phyloP scores from a whole-genome alignment of 1,140 invertebrate genomes.

The Olivierus martensii region DNA sequence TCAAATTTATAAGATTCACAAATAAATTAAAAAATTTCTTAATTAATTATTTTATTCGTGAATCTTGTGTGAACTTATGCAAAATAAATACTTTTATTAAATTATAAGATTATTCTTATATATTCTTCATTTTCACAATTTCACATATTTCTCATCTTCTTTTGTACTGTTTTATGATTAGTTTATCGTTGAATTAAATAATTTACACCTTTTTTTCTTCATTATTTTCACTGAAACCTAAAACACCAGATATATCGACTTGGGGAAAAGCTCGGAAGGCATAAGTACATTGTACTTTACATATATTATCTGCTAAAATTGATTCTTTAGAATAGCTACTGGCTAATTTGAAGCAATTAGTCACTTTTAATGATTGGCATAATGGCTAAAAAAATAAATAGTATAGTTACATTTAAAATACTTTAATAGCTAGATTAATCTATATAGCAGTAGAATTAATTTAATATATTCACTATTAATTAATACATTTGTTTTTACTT shows the following conservation, averaged over 20 bases:
- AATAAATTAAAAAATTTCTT: too few species aligned
- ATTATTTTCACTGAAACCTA: neutral
- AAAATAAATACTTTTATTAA: too few species aligned
- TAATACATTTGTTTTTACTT: slow-evolving; percentile 18
- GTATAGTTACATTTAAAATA: neutral
- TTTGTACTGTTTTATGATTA: too few species aligned
- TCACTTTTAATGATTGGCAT: slow-evolving; percentile 74
- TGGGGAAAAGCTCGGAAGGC: slow-evolving; percentile 35
- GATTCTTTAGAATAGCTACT: slow-evolving; percentile 65
- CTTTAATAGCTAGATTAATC: neutral
- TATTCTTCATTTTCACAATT: too few species aligned
- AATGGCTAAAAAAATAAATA: slow-evolving; percentile 49
- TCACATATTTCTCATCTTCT: too few species aligned
- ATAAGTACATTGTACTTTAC: slow-evolving; percentile 66
- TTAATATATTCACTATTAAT: too few species aligned
- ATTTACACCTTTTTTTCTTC: too few species aligned
- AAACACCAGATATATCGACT: slow-evolving; percentile 13
- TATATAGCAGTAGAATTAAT: neutral
- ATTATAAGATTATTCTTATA: too few species aligned
- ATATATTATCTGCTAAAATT: slow-evolving; percentile 70
- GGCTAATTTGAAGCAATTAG: slow-evolving; percentile 66
- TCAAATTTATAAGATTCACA: too few species aligned
- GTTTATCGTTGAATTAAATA: too few species aligned
- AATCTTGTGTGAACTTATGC: too few species aligned
- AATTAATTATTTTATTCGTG: too few species aligned